Percentiles rank a stretch among this genome's conserved stretches.
phyloP scores from a whole-genome alignment of 2,113 vertebrate species.

The Ovis aries region DNA sequence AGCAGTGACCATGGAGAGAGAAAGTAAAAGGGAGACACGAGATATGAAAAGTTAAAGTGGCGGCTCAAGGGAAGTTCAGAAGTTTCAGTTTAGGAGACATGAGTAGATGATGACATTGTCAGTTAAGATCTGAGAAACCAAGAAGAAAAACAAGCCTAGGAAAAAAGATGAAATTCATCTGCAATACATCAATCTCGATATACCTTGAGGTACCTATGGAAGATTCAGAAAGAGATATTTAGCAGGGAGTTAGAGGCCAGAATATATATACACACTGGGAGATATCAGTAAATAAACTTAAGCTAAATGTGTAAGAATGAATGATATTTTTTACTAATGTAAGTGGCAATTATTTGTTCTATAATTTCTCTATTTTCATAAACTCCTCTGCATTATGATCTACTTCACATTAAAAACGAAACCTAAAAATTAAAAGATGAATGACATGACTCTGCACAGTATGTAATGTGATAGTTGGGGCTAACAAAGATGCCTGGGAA shows the following conservation, averaged over 20 bases:
- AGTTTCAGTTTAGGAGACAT: background rate
- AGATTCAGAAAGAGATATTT: background rate
- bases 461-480: background rate
- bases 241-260: background rate
- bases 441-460: background rate
- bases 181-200: background rate
- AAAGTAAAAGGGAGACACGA: background rate
- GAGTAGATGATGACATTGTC: background rate
- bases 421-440: background rate
- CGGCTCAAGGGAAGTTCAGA: background rate
- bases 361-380: background rate
- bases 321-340: background rate
- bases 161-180: background rate
- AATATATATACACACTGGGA: background rate
- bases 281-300: background rate
- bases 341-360: background rate
- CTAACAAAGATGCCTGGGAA: background rate
- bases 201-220: background rate
- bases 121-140: background rate
- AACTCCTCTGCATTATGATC: background rate
- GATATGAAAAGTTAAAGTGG: background rate
- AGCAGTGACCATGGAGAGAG: background rate
- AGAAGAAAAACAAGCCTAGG: background rate
- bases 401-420: constrained; percentile 30
- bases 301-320: background rate